Evolutionary conservation across 2,888 invertebrate genomes (phyloP), one percentile per base, ranked within the genome.

Genomic region (Agrypnus murinus): DNA sequence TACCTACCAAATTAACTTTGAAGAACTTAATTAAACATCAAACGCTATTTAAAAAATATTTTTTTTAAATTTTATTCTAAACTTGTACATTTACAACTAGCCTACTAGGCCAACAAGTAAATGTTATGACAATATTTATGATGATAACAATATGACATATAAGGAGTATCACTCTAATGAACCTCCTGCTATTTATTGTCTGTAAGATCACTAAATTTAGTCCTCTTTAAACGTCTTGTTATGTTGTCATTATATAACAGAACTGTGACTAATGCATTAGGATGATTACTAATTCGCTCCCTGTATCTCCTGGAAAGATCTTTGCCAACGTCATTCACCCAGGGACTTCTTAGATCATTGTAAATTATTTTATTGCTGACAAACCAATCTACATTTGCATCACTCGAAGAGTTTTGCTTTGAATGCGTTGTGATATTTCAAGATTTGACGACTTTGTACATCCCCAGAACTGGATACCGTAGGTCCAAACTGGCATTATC

Each of bases 121-220:
- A 46, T 46, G 46, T 15, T 46, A 46, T 14, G 9, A 46, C 46
- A 46, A 14, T 6, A 15, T 15, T 4, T 46, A 15, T 38, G 19
- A 15, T 4, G 4, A 15, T 46, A 46, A 17, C 17, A 14, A 3
- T 7, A 4, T 14, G 10, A 15, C 3, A 2, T 14, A 15, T 15
- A 25, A n/a, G n/a, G n/a, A n/a, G n/a, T n/a, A n/a, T n/a, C n/a
- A n/a, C n/a, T n/a, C n/a, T n/a, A n/a, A n/a, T n/a, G n/a, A n/a
- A n/a, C n/a, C n/a, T n/a, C n/a, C n/a, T n/a, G n/a, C n/a, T n/a
- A n/a, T n/a, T n/a, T n/a, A n/a, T n/a, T n/a, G n/a, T n/a, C n/a
- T n/a, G 50, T 50, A 25, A 50, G 25, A 31, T 14, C 31, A 50
- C 50, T 50, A 50, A 50, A 50, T 5, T 50, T 19, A 3, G 25